Base-by-base conservation (phyloP, 2,888 invertebrate species). In the Unio pictorum region DNA sequence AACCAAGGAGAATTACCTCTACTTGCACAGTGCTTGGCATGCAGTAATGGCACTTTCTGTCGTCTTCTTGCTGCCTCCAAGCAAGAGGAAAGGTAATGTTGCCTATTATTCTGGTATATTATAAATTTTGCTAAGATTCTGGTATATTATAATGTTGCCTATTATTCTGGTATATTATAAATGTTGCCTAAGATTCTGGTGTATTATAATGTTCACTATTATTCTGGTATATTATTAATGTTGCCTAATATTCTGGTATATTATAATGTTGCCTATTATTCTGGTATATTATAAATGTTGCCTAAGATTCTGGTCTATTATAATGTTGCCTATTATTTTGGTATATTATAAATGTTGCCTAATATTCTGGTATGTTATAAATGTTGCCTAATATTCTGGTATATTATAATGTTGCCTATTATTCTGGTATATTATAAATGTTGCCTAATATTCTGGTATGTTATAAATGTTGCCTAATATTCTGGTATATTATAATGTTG, bases 1-100 rank as follows among this genome's bases (percentile, higher is more conserved):
- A 90, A 96, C 96, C 0, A 93, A 94, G 79, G 93, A 93, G 81
- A 97, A 96, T 92, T 97, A 97, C 90, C 94, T 94, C 87, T 94
- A 95, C 85, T 93, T 95, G 6, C 96, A 97, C 90, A 96, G 96
- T 67, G 87, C 94, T 58, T 97, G 97, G 96, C 91, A 91, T 79
- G 75, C 87, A 30, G 78, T 84, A 66, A 95, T 96, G 90, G 95
- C 96, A 0, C 83, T 94, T 4, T 94, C 94, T 79, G 94, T 96
- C 23, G 92, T 95, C 60, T 94, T 95, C 85, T 91, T 96, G 56
- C 90, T 96, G 83, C 96, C 96, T 23, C 76, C 74, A 23, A 65
- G 68, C 18, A 67, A 73, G 28, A 67, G 67, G 30, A 62, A 61
- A 67, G 69, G 73, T 73, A 61, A 57, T 55, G 23, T 63, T 45